Base-by-base conservation (phyloP, 2,797 vertebrate species). In the Muscicapa striata region DNA sequence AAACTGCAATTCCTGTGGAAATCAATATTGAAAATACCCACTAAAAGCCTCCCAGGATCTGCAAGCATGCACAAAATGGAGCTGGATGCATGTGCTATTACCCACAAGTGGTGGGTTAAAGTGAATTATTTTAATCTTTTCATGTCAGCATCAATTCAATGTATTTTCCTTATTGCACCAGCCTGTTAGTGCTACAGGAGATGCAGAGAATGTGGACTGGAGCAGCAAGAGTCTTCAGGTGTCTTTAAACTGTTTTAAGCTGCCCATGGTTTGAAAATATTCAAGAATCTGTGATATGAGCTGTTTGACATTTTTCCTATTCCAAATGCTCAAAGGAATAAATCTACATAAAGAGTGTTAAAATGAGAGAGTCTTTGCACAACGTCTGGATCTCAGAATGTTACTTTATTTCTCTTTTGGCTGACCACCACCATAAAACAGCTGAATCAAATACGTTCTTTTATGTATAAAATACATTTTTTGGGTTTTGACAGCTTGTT, bases 231-330 rank as follows among this genome's bases (percentile, higher is more conserved):
- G 79, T 84, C 75, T 36, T 91, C 75, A 49, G 48, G 82, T 88
- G 30, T 73, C 84, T 89, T 89, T 74, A 78, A 94, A 79, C 64
- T 82, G 74, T 89, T 91, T 91, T 91, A 94, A 91, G 87, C 72
- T 96, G 79, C 69, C 81, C 38, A 6, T 93, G 89, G 85, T 91
- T 95, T 91, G 90, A 79, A 96, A 95, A 94, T 95, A 93, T 70
- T 94, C 91, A 81, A 5, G 95, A 88, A 88, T 96, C 92, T 96
- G 93, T 94, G 92, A 90, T 95, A 83, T 92, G 89, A 95, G 95
- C 95, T 94, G 91, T 95, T 96, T 96, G 96, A 96, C 95, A 96
- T 94, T 97, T 96, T 79, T 90, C 85, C 59, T 73, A 22, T 94
- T 94, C 91, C 95, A 96, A 96, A 76, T 92, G 82, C 90, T 95